A percentile compares a stretch with the other conserved stretches of the same genome.
Evolutionary conservation across 2,113 vertebrate genomes (phyloP).

Genomic region (Spea bombifrons): DNA sequence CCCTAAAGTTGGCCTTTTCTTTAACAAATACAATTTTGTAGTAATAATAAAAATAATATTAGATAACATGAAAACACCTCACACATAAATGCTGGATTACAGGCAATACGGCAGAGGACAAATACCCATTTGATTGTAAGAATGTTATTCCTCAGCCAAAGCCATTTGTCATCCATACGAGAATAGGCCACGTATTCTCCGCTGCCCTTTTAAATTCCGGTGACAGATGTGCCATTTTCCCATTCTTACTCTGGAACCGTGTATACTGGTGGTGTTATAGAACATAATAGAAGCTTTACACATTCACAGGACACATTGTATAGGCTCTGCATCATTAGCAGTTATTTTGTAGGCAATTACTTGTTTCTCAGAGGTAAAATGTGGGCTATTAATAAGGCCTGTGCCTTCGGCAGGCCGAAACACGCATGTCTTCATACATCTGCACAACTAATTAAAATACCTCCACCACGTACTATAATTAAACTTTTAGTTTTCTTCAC

Average conservation of each 20-base stretch:
- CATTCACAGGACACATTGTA: background rate
- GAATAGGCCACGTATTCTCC: no score
- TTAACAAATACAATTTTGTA: no score
- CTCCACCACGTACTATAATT: slow-evolving; percentile 51
- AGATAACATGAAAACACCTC: no score
- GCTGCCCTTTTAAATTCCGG: no score
- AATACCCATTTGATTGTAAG: no score
- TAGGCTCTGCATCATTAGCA: slow-evolving; percentile 22
- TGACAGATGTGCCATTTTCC: background rate
- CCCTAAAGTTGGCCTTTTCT: no score
- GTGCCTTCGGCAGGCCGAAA: slow-evolving; percentile 54
- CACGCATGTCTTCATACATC: slow-evolving; percentile 54
- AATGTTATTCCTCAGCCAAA: no score
- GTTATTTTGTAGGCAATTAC: slow-evolving; percentile 26
- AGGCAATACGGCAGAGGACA: no score
- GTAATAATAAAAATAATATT: no score
- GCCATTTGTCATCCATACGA: no score
- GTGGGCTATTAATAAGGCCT: slow-evolving; percentile 4
- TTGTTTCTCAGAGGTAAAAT: background rate
- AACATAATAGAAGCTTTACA: slow-evolving; percentile 2
- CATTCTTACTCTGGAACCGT: slow-evolving; percentile 6
- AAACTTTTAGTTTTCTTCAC: slow-evolving; percentile 49
- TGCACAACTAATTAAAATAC: slow-evolving; percentile 54
- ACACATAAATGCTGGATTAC: no score
- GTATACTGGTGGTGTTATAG: background rate